Percentiles rank a stretch among this genome's conserved stretches.
Evolutionary conservation across 2,888 invertebrate genomes (phyloP).

Genomic region (Ectemnius cavifrons): DNA sequence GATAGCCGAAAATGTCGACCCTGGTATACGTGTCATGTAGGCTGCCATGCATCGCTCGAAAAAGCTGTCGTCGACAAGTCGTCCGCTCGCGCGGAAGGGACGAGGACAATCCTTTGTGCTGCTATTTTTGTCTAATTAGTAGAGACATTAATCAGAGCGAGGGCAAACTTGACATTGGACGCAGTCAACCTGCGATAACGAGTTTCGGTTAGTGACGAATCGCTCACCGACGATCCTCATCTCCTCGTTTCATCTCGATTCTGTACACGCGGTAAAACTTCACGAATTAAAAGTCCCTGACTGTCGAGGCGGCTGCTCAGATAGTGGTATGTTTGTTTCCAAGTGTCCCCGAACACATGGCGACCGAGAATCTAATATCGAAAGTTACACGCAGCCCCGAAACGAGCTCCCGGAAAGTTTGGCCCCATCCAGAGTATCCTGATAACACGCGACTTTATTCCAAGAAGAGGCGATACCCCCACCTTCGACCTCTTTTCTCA

Average conservation of each 20-base stretch:
- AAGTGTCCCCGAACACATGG: neutral
- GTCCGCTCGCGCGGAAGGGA: conserved; percentile 20
- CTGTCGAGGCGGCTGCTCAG: neutral
- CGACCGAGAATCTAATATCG: conserved; percentile 1
- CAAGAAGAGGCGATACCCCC: neutral
- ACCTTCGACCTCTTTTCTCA: neutral
- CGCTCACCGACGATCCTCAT: conserved; percentile 34
- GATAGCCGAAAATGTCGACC: conserved; percentile 25
- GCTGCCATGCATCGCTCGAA: neutral
- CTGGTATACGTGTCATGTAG: neutral
- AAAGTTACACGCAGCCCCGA: neutral
- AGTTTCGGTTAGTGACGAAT: conserved; percentile 19
- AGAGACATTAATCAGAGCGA: conserved; percentile 29
- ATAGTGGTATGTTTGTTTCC: neutral
- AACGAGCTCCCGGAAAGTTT: conserved; percentile 4
- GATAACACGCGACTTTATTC: conserved; percentile 20
- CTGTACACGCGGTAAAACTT: no score
- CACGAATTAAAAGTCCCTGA: no score
- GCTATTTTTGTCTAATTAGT: conserved; percentile 41
- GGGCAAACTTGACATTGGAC: conserved; percentile 22
- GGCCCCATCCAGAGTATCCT: conserved; percentile 10
- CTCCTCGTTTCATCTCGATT: neutral
- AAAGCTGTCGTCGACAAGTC: conserved; percentile 19
- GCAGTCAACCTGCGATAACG: conserved; percentile 33
- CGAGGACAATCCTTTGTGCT: conserved; percentile 10